These are phyloP conservation scores for Esperia sulphurella DNA, from an alignment of 2,888 invertebrate genomes.

Conservation along the genomic window DNA sequence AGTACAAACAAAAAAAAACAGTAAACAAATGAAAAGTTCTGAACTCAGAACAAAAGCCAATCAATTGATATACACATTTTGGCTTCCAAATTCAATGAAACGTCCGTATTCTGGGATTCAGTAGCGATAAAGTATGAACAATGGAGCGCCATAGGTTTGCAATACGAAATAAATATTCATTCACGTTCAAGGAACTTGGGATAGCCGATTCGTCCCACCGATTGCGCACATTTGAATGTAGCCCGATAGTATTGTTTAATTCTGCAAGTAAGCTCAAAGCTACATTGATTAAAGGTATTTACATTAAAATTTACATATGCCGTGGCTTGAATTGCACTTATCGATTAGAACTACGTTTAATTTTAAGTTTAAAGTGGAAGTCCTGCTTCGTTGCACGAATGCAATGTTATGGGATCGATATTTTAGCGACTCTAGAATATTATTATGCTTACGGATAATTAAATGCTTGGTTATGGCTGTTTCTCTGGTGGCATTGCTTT, in stretches of 20 bases:
- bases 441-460: no score
- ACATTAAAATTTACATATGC: slow-evolving; percentile 70
- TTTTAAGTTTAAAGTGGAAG: slow-evolving; percentile 10
- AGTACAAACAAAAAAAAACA: neutral
- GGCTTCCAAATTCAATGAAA: slow-evolving; percentile 7
- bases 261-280: slow-evolving; percentile 35
- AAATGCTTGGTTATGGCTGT: no score
- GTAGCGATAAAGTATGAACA: slow-evolving; percentile 60
- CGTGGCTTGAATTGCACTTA: slow-evolving; percentile 68
- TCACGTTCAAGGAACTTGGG: slow-evolving; percentile 44
- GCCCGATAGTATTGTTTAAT: slow-evolving; percentile 66
- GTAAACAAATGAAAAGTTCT: slow-evolving; percentile 6
- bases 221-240: slow-evolving; percentile 68
- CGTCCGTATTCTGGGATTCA: slow-evolving; percentile 25
- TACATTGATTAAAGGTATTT: slow-evolving; percentile 73
- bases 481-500: no score
- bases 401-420: slow-evolving; percentile 5
- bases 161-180: slow-evolving; percentile 71
- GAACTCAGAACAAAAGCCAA: slow-evolving; percentile 4
- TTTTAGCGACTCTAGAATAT: neutral
- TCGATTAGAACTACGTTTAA: slow-evolving; percentile 42
- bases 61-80: neutral
- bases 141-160: slow-evolving; percentile 41
- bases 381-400: slow-evolving; percentile 6
- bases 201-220: slow-evolving; percentile 51